phyloP scores from a whole-genome alignment of 2,888 invertebrate genomes.

The Xestia sexstrigata region DNA sequence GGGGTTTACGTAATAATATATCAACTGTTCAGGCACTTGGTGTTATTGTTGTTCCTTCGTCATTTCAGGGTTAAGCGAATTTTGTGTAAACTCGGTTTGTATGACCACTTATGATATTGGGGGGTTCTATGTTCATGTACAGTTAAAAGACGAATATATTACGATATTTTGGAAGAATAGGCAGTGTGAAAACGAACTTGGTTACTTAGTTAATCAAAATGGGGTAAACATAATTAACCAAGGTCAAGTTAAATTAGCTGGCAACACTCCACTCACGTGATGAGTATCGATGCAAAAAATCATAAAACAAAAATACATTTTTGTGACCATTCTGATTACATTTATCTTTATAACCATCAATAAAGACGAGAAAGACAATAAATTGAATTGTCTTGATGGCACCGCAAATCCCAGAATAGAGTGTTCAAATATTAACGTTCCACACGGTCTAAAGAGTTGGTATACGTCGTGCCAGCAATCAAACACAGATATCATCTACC shows the following conservation, averaged over 20 bases:
- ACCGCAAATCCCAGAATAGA: slow-evolving; percentile 15
- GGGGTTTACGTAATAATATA: slow-evolving; percentile 30
- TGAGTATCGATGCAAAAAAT: not conserved
- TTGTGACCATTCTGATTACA: not conserved
- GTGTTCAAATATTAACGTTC: slow-evolving; percentile 42
- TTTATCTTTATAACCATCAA: not conserved
- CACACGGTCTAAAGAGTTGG: slow-evolving; percentile 54
- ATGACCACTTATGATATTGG: slow-evolving; percentile 20
- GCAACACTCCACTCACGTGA: not conserved
- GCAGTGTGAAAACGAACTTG: not conserved
- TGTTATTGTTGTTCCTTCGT: not conserved
- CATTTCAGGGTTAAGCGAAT: slow-evolving; percentile 8
- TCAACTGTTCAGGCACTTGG: slow-evolving; percentile 8
- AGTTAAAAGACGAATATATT: not conserved
- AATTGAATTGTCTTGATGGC: not conserved
- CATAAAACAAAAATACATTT: not conserved
- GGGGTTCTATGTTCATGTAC: not conserved
- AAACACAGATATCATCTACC: slow-evolving; percentile 76
- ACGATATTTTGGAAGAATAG: not conserved
- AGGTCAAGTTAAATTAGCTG: not conserved
- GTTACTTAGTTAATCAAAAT: not conserved
- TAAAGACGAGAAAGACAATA: not conserved
- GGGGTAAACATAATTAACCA: not conserved
- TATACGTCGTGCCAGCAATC: slow-evolving; percentile 70
- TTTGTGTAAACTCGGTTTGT: slow-evolving; percentile 25